Percentiles rank a stretch among this genome's conserved stretches.
Evolutionary conservation across 2,888 invertebrate species (phyloP).

Genomic region (Cartodere bifasciata): DNA sequence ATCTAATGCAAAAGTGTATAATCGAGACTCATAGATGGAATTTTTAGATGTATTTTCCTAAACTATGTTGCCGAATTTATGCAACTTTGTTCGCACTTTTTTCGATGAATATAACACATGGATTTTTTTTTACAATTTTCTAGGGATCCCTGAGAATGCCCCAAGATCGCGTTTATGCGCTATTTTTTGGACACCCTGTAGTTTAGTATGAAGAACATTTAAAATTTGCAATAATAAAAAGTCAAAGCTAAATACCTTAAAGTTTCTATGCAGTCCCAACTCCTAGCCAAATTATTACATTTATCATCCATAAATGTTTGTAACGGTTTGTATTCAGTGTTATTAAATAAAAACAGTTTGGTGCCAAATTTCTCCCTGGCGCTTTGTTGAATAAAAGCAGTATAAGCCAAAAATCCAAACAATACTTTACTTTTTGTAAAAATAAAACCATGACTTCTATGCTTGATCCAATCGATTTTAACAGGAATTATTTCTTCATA

Average conservation of each 20-base stretch:
- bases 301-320: constrained; percentile 23
- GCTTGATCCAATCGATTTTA: constrained; percentile 24
- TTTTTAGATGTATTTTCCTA: too few relatives aligned
- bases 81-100: too few relatives aligned
- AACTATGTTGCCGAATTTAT: too few relatives aligned
- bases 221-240: constrained; percentile 2
- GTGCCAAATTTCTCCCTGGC: constrained; percentile 19
- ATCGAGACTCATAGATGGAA: too few relatives aligned
- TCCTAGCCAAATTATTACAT: constrained; percentile 21
- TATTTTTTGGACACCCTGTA: too few relatives aligned
- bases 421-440: constrained; percentile 25
- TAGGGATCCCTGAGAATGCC: too few relatives aligned
- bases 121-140: too few relatives aligned
- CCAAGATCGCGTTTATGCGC: too few relatives aligned
- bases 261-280: constrained; percentile 31
- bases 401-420: constrained; percentile 22
- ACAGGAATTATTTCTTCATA: constrained; percentile 21
- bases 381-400: constrained; percentile 21
- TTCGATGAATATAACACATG: too few relatives aligned
- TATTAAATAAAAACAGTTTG: constrained; percentile 23
- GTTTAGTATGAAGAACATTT: too few relatives aligned
- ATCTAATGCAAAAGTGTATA: too few relatives aligned
- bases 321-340: constrained; percentile 23
- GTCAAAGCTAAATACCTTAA: constrained; percentile 21
- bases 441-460: constrained; percentile 25